Conservation (phyloP, 2,888 invertebrate species). For the Elegia similella region DNA sequence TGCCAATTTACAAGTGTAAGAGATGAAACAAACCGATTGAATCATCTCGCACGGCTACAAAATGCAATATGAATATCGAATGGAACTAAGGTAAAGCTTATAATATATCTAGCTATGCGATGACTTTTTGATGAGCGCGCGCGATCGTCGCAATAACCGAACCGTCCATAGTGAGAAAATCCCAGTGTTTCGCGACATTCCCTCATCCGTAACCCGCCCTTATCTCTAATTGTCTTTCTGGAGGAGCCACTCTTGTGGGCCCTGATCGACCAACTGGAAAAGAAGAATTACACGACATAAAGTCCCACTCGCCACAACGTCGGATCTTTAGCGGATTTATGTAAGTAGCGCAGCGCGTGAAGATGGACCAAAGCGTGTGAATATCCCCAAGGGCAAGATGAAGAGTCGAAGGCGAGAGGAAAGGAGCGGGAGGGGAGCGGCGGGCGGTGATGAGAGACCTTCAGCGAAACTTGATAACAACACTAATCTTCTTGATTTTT, state of each 20-base stretch:
- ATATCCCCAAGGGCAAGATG: conserved; percentile 68
- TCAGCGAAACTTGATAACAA: conserved; percentile 73
- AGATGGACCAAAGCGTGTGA: conserved; percentile 77
- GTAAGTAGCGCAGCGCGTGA: conserved; percentile 78
- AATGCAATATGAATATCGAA: conserved; percentile 66
- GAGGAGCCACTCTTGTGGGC: conserved; percentile 81
- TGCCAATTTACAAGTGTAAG: conserved; percentile 77
- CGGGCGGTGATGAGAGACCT: conserved; percentile 75
- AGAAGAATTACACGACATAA: conserved; percentile 79
- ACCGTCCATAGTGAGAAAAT: conserved; percentile 79
- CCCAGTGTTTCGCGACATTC: conserved; percentile 78
- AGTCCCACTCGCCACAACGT: conserved; percentile 76
- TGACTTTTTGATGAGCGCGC: conserved; percentile 79
- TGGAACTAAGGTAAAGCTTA: conserved; percentile 72
- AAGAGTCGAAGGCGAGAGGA: conserved; percentile 39
- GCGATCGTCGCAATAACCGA: conserved; percentile 66
- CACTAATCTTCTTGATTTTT: conserved; percentile 67
- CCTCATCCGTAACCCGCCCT: conserved; percentile 75
- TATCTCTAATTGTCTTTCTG: conserved; percentile 81
- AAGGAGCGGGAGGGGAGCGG: conserved; percentile 34
- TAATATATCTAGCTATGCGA: conserved; percentile 71
- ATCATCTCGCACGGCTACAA: conserved; percentile 73
- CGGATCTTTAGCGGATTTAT: conserved; percentile 62
- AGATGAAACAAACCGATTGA: conserved; percentile 69
- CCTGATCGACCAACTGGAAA: conserved; percentile 82